Evolutionary conservation across 1,140 invertebrate genomes (phyloP), one percentile per base, ranked within the genome.

Genomic region (Mesaphorura yosii): DNA sequence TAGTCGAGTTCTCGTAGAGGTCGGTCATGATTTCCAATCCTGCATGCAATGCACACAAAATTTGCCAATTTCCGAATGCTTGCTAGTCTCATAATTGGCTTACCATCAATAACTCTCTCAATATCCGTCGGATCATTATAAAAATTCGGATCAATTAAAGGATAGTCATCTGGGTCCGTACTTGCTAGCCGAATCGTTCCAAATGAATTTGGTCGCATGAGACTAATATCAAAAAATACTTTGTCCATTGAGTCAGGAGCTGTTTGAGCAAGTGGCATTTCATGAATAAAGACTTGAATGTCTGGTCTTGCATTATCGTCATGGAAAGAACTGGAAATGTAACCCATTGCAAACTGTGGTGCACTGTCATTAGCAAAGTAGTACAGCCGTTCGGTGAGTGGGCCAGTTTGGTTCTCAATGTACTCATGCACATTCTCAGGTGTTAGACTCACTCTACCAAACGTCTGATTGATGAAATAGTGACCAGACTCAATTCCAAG

Each of bases 101-200:
- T 31, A 48, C 48, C 48, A 27, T 50, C 48, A 22, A 39, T 15
- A 17, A 23, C 10, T 7, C 15, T 5, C 26, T 22, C 5, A 12
- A 50, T 15, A 29, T 50, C 48, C 23, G 38, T 38, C 10, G 31
- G 48, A 50, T 50, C 34, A 4, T 5, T 10, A 23, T 39, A 50
- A 39, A 27, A 50, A 4, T 39, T 50, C 6, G 29, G 48, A 6
- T 50, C 20, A 23, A 50, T 50, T 5, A 50, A 6, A 6, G 48
- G 48, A 7, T 3, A 22, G 15, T 17, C 26, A 22, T 17, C n/a
- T 15, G 48, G 48, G 23, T 50, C 34, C 29, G 14, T 10, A 15
- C 31, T 23, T 3, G 6, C 12, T n/a, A 50, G 27, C 15, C 20
- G 12, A 50, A 50, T 50, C 25, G 12, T 17, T 19, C 48, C 48